phyloP scores from a whole-genome alignment of 2,797 vertebrate species.

The Apodemus agrarius region DNA sequence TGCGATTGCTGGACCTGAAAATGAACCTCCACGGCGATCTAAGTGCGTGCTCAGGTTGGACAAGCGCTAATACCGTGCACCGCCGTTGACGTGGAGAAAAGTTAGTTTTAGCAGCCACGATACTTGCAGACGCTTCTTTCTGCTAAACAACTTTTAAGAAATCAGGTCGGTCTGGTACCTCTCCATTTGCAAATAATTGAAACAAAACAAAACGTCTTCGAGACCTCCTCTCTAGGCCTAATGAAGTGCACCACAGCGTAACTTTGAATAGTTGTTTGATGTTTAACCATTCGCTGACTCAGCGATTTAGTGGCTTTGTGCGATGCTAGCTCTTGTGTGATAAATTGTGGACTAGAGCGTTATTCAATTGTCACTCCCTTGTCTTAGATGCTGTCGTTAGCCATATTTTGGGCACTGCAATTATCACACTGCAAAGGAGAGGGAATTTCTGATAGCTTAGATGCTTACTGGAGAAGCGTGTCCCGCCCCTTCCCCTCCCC shows the following conservation, averaged over 20 bases:
- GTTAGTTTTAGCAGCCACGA: not conserved
- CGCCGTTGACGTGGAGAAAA: not conserved
- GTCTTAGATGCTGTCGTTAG: not conserved
- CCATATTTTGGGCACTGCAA: not conserved
- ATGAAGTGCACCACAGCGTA: not conserved
- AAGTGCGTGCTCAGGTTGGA: not conserved
- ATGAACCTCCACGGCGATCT: not conserved
- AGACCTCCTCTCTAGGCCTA: not conserved
- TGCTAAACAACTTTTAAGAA: not conserved
- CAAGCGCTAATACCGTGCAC: not conserved
- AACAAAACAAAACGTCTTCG: not conserved
- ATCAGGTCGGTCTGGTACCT: not conserved
- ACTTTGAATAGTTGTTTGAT: not conserved
- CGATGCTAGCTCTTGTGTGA: not conserved
- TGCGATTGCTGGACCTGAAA: not conserved
- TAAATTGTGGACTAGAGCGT: constrained; percentile 55
- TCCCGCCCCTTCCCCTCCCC: not conserved
- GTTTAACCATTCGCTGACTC: constrained; percentile 24
- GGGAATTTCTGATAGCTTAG: not conserved
- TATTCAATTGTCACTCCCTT: constrained; percentile 48
- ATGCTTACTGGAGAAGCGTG: not conserved
- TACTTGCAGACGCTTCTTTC: not conserved
- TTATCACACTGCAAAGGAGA: not conserved
- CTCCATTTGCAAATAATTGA: not conserved
- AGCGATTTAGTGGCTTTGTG: not conserved